Evolutionary conservation across 2,888 invertebrate species (phyloP), one percentile per base, ranked within the genome.

Genomic region (Glaucopsyche alexis): DNA sequence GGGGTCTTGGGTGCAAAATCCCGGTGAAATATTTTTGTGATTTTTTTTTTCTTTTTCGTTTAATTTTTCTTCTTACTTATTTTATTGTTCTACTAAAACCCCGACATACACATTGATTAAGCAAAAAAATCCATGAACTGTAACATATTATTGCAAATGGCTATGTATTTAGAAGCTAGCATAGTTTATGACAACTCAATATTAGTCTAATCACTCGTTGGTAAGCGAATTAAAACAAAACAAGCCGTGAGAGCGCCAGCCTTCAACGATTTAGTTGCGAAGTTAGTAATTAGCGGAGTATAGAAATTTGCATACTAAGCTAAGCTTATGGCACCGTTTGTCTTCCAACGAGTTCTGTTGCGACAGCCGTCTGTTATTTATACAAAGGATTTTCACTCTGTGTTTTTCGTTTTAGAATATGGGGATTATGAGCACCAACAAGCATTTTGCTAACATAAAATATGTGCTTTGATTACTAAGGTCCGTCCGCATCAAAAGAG

Each of bases 231-330:
- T 69, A 72, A 72, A 65, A 66, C 65, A 49, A 72, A 72, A 40
- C 72, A 72, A 66, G 49, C 50, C 72, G 72, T 66, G 72, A 72
- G 72, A 16, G 49, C n/a, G 72, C 66, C 50, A 66, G 14, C 65
- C 40, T 72, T 66, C 66, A 42, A 66, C 66, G 66, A 72, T 72
- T 72, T 72, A 72, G 72, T 72, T 38, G 72, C 72, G 49, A 72
- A 72, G 65, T 72, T 72, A 66, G 72, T 66, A 72, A 72, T 72
- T 72, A 72, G 72, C 66, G 66, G 65, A 69, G 69, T 50, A 72
- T 72, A 72, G 72, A 66, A 72, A 72, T 72, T 72, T 72, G 72
- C 72, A 72, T 72, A 72, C 72, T 50, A 19, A 72, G 65, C 60
- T 60, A 52, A 72, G 65, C 72, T 66, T 66, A 66, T 66, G 72